phyloP scores from a whole-genome alignment of 2,797 vertebrate species.

The Hyperoplus immaculatus region DNA sequence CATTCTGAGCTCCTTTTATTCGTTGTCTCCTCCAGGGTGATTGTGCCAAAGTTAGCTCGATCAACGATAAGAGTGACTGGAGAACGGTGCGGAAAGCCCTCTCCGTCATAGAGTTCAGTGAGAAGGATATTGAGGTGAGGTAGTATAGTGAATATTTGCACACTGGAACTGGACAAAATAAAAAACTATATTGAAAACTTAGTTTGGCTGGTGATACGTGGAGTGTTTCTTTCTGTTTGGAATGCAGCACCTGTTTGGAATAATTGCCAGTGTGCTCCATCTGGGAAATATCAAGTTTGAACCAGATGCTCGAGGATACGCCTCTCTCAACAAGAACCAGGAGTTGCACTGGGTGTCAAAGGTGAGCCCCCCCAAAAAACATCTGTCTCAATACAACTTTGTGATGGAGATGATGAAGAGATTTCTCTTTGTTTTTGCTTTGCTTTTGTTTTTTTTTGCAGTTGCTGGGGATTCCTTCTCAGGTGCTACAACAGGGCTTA shows the following conservation, averaged over 20 bases:
- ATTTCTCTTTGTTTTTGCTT: slow-evolving; percentile 5
- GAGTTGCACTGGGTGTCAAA: slow-evolving; percentile 95
- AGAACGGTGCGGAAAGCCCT: slow-evolving; percentile 91
- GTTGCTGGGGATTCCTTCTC: slow-evolving; percentile 90
- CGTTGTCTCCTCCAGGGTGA: slow-evolving; percentile 83
- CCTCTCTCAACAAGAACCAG: slow-evolving; percentile 83
- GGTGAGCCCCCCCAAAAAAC: slow-evolving; percentile 77
- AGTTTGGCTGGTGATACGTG: neutral
- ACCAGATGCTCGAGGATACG: slow-evolving; percentile 87
- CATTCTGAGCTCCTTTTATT: neutral
- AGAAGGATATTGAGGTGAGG: slow-evolving; percentile 90
- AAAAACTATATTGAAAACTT: neutral
- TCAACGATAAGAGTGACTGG: slow-evolving; percentile 94
- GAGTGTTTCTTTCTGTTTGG: neutral
- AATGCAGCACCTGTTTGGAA: slow-evolving; percentile 90
- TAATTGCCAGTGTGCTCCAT: slow-evolving; percentile 94
- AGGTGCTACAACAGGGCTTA: slow-evolving; percentile 91
- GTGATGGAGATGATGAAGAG: neutral
- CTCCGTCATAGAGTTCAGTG: slow-evolving; percentile 90
- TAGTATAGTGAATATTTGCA: neutral
- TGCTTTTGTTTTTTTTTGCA: slow-evolving; percentile 58
- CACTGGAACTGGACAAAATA: neutral
- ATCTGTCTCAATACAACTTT: neutral
- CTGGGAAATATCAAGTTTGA: slow-evolving; percentile 92
- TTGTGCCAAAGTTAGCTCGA: slow-evolving; percentile 94